Percentiles rank a stretch among this genome's conserved stretches.
Evolutionary conservation across 2,888 invertebrate genomes (phyloP).

Genomic region (Eurytoma adleriae): DNA sequence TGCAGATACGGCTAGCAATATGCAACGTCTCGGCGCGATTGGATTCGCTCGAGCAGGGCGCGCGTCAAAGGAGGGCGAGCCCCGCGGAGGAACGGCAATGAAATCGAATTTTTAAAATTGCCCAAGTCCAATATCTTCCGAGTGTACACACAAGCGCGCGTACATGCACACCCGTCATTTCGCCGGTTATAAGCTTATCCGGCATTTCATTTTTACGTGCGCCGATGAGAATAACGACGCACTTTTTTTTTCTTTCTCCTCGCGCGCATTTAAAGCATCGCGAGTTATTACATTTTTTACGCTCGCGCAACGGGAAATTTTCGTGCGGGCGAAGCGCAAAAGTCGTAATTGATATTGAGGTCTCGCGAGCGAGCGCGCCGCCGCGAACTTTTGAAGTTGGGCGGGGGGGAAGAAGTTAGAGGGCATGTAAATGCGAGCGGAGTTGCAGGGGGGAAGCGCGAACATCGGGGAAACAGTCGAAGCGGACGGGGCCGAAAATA

Average conservation of each 20-base stretch:
- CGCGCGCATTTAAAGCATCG: no score
- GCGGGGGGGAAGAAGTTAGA: no score
- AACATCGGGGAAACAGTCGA: no score
- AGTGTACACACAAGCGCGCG: neutral
- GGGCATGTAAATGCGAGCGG: no score
- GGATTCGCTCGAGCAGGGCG: neutral
- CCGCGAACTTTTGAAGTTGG: no score
- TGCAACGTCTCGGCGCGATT: neutral
- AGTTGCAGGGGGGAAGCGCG: no score
- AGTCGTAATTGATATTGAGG: no score
- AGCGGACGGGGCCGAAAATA: no score
- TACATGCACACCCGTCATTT: conserved; percentile 3
- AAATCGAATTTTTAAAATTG: conserved; percentile 39
- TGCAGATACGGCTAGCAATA: neutral
- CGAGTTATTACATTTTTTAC: no score
- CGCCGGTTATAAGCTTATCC: neutral
- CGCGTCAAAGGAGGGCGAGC: conserved; percentile 2
- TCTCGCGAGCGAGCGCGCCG: no score
- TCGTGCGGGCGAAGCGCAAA: no score
- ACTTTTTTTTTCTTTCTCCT: neutral
- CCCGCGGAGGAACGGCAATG: neutral
- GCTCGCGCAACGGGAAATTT: no score
- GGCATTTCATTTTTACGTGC: neutral
- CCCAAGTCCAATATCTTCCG: neutral
- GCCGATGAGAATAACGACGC: neutral